Evolutionary conservation across 2,113 vertebrate species (phyloP), one percentile per base, ranked within the genome.

Genomic region (Laticauda colubrina): DNA sequence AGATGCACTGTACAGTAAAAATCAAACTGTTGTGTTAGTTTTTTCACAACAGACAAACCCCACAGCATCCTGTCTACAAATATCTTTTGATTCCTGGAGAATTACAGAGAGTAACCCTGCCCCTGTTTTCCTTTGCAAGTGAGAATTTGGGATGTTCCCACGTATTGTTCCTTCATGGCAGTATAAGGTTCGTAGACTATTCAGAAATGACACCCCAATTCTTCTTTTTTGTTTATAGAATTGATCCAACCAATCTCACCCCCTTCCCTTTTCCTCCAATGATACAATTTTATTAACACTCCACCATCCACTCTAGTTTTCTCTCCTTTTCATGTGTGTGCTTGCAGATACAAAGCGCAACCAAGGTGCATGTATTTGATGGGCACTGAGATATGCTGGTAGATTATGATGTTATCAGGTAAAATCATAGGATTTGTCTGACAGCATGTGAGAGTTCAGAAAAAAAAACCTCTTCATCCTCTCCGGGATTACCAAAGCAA

Each of bases 381-480:
- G 94, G 95, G 93, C 93, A 92, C 54, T 54, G 87, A 12, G 94
- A 95, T 56, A 89, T 59, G 81, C 89, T 90, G 92, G 93, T 56
- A 94, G 94, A 95, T 26, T 96, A 94, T 92, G 95, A 29, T 34
- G 92, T 59, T 90, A 95, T 90, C 93, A 96, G 94, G 93, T 92
- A 95, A 92, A 96, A 93, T 93, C 81, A 95, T 57, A 93, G 54
- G 92, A 61, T 94, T 93, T 96, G 14, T 91, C 93, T 87, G 1
- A 45, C 93, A 92, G 87, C 0, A 0, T 93, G 69, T 0, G 43
- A 94, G 45, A 91, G 91, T 94, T 95, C 93, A 88, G 85, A 91
- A 7, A 93, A 93, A 69, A 92, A 81, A 94, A 69, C 45, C 90
- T 95, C 69, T 91, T 15, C 48, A 89, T 89, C 91, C 64, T 91